A percentile compares a stretch with the other conserved stretches of the same genome.
phyloP scores from a whole-genome alignment of 23 tunicate genomes.

The Ciona savignyi region DNA sequence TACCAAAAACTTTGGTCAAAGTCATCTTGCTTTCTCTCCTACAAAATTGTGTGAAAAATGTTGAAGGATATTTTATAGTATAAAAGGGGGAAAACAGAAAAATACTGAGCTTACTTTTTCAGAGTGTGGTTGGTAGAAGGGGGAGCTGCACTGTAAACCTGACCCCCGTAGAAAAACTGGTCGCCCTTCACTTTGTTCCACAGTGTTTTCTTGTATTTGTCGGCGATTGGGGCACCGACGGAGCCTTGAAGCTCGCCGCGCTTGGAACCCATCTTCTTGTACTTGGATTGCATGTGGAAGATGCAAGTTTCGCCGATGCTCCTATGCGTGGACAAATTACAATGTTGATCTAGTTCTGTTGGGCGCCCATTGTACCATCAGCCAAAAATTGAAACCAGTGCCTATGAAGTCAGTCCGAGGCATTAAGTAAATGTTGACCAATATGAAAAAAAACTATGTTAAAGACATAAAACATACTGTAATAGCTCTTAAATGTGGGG shows the following conservation, averaged over 20 bases:
- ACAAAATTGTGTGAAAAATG: not conserved
- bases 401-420: too few relatives aligned
- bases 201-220: slow-evolving; percentile 55
- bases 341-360: too few relatives aligned
- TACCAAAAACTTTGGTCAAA: slow-evolving; percentile 39
- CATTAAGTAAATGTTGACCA: too few relatives aligned
- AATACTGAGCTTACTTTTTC: slow-evolving; percentile 10
- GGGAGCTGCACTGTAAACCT: slow-evolving; percentile 69
- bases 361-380: too few relatives aligned
- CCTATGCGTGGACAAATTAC: too few relatives aligned
- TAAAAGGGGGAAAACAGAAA: too few relatives aligned
- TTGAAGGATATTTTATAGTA: too few relatives aligned
- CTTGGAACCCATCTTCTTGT: slow-evolving; percentile 64
- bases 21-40: slow-evolving; percentile 67
- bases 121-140: slow-evolving; percentile 12
- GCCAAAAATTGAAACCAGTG: too few relatives aligned
- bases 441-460: too few relatives aligned
- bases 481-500: too few relatives aligned
- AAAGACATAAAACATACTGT: too few relatives aligned
- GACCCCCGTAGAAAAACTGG: slow-evolving; percentile 93
- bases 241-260: slow-evolving; percentile 79
- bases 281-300: slow-evolving; percentile 74
- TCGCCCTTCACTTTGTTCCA: slow-evolving; percentile 77
- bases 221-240: slow-evolving; percentile 39
- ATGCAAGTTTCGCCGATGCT: slow-evolving; percentile 63